A percentile compares a stretch with the other conserved stretches of the same genome.
Conservation (phyloP, 37 sponge, comb jelly and placozoan genomes). For the Halisarca cf. caerulea region DNA sequence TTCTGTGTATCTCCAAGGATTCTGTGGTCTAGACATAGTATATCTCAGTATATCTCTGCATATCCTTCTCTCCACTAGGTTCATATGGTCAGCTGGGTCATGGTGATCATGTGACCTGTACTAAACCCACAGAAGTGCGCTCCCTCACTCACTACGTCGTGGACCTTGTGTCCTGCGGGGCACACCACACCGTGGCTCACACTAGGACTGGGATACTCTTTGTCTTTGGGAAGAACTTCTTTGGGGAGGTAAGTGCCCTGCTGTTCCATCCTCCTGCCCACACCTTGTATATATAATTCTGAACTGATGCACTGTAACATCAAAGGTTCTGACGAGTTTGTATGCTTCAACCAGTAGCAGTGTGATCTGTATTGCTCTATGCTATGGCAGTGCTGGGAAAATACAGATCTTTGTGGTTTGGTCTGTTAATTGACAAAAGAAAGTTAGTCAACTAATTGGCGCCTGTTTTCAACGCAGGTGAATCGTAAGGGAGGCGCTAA, state of each 20-base stretch:
- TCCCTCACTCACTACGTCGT: constrained; percentile 30
- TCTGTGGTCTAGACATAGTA: background rate
- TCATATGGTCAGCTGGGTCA: constrained; percentile 82
- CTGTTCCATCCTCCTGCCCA: too few relatives aligned
- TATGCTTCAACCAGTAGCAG: too few relatives aligned
- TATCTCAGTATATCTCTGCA: background rate
- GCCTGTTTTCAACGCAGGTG: too few relatives aligned
- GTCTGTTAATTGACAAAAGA: too few relatives aligned
- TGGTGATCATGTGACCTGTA: constrained; percentile 62
- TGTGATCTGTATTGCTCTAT: too few relatives aligned
- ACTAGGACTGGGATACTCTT: background rate
- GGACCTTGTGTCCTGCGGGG: constrained; percentile 65
- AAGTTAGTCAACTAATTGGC: too few relatives aligned
- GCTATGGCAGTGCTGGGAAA: too few relatives aligned
- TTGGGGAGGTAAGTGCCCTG: constrained; percentile 12
- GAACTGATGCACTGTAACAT: too few relatives aligned
- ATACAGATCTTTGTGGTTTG: too few relatives aligned
- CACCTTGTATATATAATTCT: too few relatives aligned
- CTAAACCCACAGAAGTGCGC: constrained; percentile 40
- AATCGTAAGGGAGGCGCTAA: too few relatives aligned
- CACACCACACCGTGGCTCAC: constrained; percentile 60
- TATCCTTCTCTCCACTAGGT: constrained; percentile 23
- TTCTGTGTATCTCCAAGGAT: background rate
- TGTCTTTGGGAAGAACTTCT: constrained; percentile 24
- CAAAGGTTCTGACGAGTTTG: too few relatives aligned